Evolutionary conservation across 2,888 invertebrate species (phyloP).

Genomic region (Orgyia antiqua): DNA sequence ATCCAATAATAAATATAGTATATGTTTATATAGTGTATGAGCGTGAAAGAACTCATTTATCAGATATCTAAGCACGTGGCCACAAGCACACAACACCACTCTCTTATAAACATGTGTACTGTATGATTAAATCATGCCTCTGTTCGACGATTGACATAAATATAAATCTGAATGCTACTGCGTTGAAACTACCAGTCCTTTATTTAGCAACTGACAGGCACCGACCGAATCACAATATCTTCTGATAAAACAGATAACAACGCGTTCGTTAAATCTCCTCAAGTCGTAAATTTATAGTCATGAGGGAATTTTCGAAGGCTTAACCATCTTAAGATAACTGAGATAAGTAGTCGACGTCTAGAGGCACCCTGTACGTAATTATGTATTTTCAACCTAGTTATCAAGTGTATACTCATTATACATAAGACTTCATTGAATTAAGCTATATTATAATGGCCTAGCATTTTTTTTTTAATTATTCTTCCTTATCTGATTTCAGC

Average conservation of each 20-base stretch:
- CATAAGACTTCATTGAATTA: too few relatives aligned
- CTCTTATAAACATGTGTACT: conserved; percentile 29
- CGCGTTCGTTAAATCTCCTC: conserved; percentile 62
- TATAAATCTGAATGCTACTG: conserved; percentile 21
- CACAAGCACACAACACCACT: conserved; percentile 20
- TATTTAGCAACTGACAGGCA: conserved; percentile 46
- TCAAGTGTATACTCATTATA: too few relatives aligned
- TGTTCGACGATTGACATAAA: conserved; percentile 30
- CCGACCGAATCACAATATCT: conserved; percentile 52
- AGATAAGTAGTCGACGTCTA: conserved; percentile 59
- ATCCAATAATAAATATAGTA: conserved; percentile 25
- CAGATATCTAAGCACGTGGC: conserved; percentile 31
- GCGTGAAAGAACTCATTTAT: conserved; percentile 35
- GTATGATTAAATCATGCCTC: conserved; percentile 23
- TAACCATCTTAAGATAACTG: conserved; percentile 73
- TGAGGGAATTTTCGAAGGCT: conserved; percentile 71
- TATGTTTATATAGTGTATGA: conserved; percentile 32
- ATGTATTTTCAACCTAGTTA: conserved; percentile 28
- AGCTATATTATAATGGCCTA: too few relatives aligned
- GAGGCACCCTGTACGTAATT: conserved; percentile 47
- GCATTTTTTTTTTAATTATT: too few relatives aligned
- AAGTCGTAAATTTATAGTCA: conserved; percentile 71
- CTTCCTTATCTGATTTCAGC: too few relatives aligned
- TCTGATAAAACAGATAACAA: conserved; percentile 70
- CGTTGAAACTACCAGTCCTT: conserved; percentile 33